Base-by-base conservation (phyloP, 2,113 vertebrate species). In the Peromyscus maniculatus region DNA sequence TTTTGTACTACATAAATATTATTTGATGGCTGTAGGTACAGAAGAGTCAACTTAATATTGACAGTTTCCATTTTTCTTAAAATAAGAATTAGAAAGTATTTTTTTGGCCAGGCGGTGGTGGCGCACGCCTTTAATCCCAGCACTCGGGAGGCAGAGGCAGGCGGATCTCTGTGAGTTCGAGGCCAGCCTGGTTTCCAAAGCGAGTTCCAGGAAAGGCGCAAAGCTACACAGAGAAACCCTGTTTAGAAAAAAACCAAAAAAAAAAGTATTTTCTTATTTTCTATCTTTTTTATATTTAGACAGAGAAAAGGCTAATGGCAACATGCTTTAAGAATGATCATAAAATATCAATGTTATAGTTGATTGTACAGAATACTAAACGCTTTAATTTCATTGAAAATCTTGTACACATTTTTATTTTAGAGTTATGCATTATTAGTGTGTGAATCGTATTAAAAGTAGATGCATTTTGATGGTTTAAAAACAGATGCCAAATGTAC, bases 401-500 rank as follows among this genome's bases (percentile, higher is more conserved):
- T 3, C 92, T 39, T 77, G 15, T 77, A 24, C 31, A n/a, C 62
- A 80, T 94, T 97, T 59, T 69, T 83, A 80, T 92, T 95, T 94
- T 74, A 57, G 43, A 95, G 52, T 22, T 3, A 28, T 77, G 2
- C 1, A 55, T 49, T 94, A 46, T 55, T 43, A 36, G 22, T 77
- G 2, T 89, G n/a, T 74, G 77, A 86, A 66, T 66, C 17, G 66
- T 36, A 31, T 66, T 77, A 93, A 93, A 96, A 52, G 1, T 69
- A 19, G 21, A 7, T 82, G 46, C 19, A 62, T 94, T 92, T 95
- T 83, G 43, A 75, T 89, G 24, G 87, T 93, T 39, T 57, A 77
- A 5, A 7, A 94, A 69, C 15, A 86, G 7, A 4, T 82, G 43
- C 52, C 93, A 84, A 86, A 84, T 87, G 39, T 86, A 57, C 22